Evolutionary conservation across 2,888 invertebrate genomes (phyloP), one percentile per base, ranked within the genome.

Genomic region (Sesia bembeciformis): DNA sequence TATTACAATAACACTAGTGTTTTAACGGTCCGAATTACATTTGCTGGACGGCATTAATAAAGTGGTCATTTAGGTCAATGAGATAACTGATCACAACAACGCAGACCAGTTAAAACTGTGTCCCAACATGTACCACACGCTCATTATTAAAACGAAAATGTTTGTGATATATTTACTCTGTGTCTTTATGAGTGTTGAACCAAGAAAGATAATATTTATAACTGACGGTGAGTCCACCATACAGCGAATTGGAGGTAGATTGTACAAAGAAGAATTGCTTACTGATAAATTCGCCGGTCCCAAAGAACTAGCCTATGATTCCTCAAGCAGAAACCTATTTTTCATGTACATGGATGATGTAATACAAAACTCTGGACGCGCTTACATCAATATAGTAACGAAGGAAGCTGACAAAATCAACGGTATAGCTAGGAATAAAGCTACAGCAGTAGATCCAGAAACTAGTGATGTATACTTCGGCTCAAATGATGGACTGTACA

Each of bases 271-370:
- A 51, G 78, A 83, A 59, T 57, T 87, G 3, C 59, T 87, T 0
- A 82, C 85, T 0, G 67, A 81, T 50, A 54, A 69, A 41, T 87
- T 67, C 56, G 64, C 66, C 39, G 71, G 72, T 5, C 83, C 84
- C 0, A 86, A 78, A 55, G 88, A 88, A 51, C 58, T 88, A 39
- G 75, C 83, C 0, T 88, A 86, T 59, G 88, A 88, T 57, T 85
- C 86, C 0, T 67, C 79, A 1, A 84, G 76, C 55, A 71, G 86
- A 69, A 85, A 83, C 52, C 65, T 88, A 3, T 87, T 72, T 57
- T 88, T 88, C 58, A 84, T 84, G 81, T 84, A 85, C 66, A 88
- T 88, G 87, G 87, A 88, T 39, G 81, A 83, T 51, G 55, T 57
- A 3, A 54, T 82, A 57, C 77, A 81, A 58, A 83, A 87, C 54